Evolutionary conservation across 2,113 vertebrate species (phyloP), one percentile per base, ranked within the genome.

Genomic region (Pygoscelis antarcticus): DNA sequence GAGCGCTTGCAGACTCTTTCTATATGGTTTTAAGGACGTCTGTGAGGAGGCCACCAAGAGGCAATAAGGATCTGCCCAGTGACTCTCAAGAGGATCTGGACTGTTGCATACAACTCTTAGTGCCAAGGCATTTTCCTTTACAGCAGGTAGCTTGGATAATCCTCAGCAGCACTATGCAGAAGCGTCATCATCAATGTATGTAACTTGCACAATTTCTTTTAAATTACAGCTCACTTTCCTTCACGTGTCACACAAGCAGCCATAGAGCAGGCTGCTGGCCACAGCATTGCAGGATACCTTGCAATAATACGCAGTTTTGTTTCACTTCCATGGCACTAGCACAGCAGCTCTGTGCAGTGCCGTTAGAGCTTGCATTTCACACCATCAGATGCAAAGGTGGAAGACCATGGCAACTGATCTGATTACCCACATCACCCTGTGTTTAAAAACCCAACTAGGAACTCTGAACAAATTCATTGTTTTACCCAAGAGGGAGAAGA

Each of bases 371-470:
- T 92, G 52, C 49, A 34, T 89, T 89, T 87, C 81, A 49, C 69
- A 81, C 81, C 69, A 57, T 74, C 34, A 12, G 16, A 83, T 38
- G 81, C 72, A 87, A 93, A 89, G 49, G 64, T 91, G 61, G 81
- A 84, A 89, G 55, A 64, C 94, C 95, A 96, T 82, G 69, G 92
- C 90, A 97, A 93, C 95, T 70, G 77, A 94, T 84, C 87, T 84
- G 77, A 89, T 94, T 87, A 94, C 61, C 51, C 87, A 83, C 89
- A 70, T 52, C 22, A 2, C 25, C 44, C 76, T 40, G 34, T 18
- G 17, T 93, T 91, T 87, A 70, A 81, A 87, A 93, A 58, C 23
- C 30, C 81, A 58, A 1, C 34, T 27, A 70, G 77, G 42, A 77
- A 30, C 38, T 72, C 77, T 46, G 64, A 95, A 78, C 60, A 93